Conservation (phyloP, 2,113 vertebrate genomes). For the Ophiodon elongatus region DNA sequence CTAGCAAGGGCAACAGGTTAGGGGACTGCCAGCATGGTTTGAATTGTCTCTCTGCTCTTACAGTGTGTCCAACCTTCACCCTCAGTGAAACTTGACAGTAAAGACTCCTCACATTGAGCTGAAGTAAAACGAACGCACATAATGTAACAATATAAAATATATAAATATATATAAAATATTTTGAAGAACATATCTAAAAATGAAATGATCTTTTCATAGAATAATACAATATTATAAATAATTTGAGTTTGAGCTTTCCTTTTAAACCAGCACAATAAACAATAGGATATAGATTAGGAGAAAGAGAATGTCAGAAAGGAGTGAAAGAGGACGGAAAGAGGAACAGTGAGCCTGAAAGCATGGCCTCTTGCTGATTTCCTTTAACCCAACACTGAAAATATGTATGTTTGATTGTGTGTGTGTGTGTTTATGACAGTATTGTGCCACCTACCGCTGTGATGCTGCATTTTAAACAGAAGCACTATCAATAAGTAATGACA, state of each 20-base stretch:
- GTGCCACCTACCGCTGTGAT: constrained; percentile 70
- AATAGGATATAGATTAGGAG: background rate
- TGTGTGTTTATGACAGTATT: constrained; percentile 54
- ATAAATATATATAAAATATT: too few species aligned
- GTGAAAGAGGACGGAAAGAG: background rate
- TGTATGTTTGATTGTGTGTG: constrained; percentile 25
- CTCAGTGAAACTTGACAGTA: background rate
- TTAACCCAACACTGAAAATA: constrained; percentile 31
- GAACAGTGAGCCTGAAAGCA: background rate
- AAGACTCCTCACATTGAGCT: too few species aligned
- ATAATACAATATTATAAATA: background rate
- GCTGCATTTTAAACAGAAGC: constrained; percentile 69
- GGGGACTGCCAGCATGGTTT: too few species aligned
- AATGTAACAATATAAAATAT: too few species aligned
- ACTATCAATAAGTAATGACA: constrained; percentile 76
- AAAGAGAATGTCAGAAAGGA: background rate
- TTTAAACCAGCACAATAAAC: background rate
- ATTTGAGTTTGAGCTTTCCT: background rate
- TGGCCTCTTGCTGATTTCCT: constrained; percentile 35
- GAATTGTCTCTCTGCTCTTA: too few species aligned
- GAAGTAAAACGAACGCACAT: too few species aligned
- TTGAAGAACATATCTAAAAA: background rate
- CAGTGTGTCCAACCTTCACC: background rate
- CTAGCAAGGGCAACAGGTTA: too few species aligned
- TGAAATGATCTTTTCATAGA: background rate